phyloP scores from a whole-genome alignment of 1,140 invertebrate genomes.

The Zophobas morio region DNA sequence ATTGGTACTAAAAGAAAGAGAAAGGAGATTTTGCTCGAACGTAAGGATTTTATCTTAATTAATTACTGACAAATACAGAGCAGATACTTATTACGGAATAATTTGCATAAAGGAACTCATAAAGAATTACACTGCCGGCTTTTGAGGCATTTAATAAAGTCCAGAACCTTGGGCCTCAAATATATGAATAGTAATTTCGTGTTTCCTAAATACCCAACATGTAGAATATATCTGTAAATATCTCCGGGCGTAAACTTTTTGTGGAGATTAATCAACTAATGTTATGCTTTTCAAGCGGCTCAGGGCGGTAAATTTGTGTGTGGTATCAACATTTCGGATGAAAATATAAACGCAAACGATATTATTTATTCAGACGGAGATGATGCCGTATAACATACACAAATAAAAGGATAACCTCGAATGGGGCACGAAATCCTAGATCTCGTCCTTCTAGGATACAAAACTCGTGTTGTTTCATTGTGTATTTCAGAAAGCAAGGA shows the following conservation, averaged over 20 bases:
- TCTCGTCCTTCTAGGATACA: neutral
- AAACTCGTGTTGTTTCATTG: slow-evolving; percentile 5
- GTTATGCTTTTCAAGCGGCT: slow-evolving; percentile 27
- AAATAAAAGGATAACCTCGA: neutral
- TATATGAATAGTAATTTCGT: neutral
- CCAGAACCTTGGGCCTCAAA: slow-evolving; percentile 11
- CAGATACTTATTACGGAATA: neutral
- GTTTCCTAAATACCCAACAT: slow-evolving; percentile 21
- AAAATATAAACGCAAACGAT: slow-evolving; percentile 31
- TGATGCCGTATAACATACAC: neutral
- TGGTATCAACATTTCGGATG: slow-evolving; percentile 21
- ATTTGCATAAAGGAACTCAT: slow-evolving; percentile 12
- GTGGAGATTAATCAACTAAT: slow-evolving; percentile 36
- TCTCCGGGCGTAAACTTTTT: slow-evolving; percentile 13
- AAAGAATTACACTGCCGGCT: neutral
- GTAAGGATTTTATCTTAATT: slow-evolving; percentile 11
- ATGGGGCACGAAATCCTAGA: neutral
- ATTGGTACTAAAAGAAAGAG: neutral
- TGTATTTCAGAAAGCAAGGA: slow-evolving; percentile 27
- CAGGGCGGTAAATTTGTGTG: slow-evolving; percentile 15
- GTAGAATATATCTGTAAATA: slow-evolving; percentile 27
- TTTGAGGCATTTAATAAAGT: slow-evolving; percentile 9
- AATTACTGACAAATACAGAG: slow-evolving; percentile 16
- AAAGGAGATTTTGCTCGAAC: neutral
- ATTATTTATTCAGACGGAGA: slow-evolving; percentile 10